Conservation (phyloP, 1,140 invertebrate genomes). For the Pogonus chalceus region DNA sequence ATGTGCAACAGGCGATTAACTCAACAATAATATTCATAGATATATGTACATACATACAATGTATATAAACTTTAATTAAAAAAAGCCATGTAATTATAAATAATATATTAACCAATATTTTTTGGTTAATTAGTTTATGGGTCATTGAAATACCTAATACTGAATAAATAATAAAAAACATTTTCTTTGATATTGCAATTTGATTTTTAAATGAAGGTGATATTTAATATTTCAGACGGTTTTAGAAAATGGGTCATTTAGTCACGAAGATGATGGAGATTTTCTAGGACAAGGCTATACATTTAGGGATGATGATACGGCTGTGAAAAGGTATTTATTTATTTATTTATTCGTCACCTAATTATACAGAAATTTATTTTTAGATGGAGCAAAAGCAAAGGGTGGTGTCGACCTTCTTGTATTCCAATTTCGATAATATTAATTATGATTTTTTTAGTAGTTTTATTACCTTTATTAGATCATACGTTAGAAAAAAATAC, state of each 20-base stretch:
- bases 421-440: conserved; percentile 70
- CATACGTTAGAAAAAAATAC: conserved; percentile 41
- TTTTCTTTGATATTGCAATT: too few relatives aligned
- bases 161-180: too few relatives aligned
- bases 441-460: conserved; percentile 62
- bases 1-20: too few relatives aligned
- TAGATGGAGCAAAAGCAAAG: conserved; percentile 41
- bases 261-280: conserved; percentile 27
- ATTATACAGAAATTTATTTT: conserved; percentile 8
- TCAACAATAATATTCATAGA: too few relatives aligned
- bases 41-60: too few relatives aligned
- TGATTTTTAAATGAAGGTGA: too few relatives aligned
- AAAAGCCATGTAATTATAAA: too few relatives aligned
- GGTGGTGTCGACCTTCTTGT: conserved; percentile 64
- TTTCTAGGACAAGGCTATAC: conserved; percentile 28
- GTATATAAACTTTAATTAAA: too few relatives aligned
- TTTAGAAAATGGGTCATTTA: conserved; percentile 23
- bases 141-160: too few relatives aligned
- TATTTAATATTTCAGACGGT: conserved; percentile 31
- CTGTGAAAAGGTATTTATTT: conserved; percentile 7
- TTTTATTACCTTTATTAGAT: conserved; percentile 63
- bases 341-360: not conserved
- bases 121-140: too few relatives aligned
- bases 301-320: conserved; percentile 12
- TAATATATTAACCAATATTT: too few relatives aligned